Conservation (phyloP, 2,888 invertebrate species). For the Nomada goodeniana region DNA sequence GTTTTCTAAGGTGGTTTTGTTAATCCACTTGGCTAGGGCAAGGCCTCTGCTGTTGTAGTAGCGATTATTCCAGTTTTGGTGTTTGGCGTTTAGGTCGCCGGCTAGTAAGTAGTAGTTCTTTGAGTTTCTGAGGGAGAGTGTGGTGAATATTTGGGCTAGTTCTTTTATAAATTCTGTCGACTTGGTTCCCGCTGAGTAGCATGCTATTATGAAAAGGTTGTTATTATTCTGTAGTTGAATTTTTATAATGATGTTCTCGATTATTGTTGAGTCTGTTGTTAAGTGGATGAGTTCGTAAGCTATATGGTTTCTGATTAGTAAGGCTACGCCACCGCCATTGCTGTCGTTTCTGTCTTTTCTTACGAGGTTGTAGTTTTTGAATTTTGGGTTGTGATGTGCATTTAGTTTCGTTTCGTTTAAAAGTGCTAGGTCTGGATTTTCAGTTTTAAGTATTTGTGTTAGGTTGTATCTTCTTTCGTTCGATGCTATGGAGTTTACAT, state of each 20-base stretch:
- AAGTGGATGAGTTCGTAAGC: neutral
- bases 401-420: conserved; percentile 60
- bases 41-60: no score
- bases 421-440: conserved; percentile 47
- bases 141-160: conserved; percentile 15
- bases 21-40: no score
- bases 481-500: no score
- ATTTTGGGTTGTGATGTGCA: conserved; percentile 34
- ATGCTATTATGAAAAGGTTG: conserved; percentile 26
- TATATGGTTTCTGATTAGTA: conserved; percentile 43
- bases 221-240: no score
- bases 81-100: conserved; percentile 34
- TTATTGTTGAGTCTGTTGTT: neutral
- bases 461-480: no score
- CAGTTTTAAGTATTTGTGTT: neutral
- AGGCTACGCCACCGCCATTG: conserved; percentile 56
- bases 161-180: conserved; percentile 25
- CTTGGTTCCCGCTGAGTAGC: conserved; percentile 37
- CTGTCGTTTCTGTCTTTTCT: conserved; percentile 43
- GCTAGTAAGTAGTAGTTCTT: conserved; percentile 47
- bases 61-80: no score
- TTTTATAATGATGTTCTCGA: neutral
- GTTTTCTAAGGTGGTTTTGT: no score
- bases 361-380: conserved; percentile 50
- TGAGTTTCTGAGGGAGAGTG: conserved; percentile 6